Conservation (phyloP, 2,113 vertebrate genomes). For the Alosa alosa region DNA sequence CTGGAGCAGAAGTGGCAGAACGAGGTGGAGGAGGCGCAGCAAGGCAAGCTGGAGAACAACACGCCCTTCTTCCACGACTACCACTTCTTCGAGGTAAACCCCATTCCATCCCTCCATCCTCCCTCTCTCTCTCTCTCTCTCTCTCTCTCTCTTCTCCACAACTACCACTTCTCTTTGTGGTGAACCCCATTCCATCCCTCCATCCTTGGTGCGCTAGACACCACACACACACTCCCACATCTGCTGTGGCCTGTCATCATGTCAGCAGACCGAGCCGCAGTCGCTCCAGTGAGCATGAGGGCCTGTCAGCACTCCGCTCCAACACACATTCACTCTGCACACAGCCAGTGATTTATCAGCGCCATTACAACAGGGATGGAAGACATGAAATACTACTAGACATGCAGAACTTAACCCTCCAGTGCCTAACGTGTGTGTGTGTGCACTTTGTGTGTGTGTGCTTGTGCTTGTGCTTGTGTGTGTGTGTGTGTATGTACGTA, state of each 20-base stretch:
- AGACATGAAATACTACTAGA: no score
- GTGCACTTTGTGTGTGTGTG: not conserved
- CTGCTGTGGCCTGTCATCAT: not conserved
- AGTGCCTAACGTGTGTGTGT: not conserved
- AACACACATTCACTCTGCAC: no score
- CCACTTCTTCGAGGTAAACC: constrained; percentile 91
- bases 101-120: not conserved
- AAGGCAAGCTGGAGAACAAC: constrained; percentile 93
- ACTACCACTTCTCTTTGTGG: no score
- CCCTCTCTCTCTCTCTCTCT: not conserved
- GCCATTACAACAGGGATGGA: no score
- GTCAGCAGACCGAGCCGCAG: not conserved
- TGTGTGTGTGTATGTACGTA: not conserved
- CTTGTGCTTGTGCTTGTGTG: not conserved
- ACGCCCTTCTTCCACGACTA: constrained; percentile 95
- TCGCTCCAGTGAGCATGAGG: not conserved
- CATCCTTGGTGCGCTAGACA: not conserved
- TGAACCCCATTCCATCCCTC: not conserved
- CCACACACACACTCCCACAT: not conserved
- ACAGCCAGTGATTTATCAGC: no score
- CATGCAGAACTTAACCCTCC: no score
- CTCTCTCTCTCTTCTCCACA: not conserved
- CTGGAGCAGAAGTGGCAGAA: constrained; percentile 98
- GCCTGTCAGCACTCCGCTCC: not conserved
- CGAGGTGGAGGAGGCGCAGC: constrained; percentile 89